Evolutionary conservation across 2,888 invertebrate species (phyloP).

Genomic region (Drosophila falleni): DNA sequence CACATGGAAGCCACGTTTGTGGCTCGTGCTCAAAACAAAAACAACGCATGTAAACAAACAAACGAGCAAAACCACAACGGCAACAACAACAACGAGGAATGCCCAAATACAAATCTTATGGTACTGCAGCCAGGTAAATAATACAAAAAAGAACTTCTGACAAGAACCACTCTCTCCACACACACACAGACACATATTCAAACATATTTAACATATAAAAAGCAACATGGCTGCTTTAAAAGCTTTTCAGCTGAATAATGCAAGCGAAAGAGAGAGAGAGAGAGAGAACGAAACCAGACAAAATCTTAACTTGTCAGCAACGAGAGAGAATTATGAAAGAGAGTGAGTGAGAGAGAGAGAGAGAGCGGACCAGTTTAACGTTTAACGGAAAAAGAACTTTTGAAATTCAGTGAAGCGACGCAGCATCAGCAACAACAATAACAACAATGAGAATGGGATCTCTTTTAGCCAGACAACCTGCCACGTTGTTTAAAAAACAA

Average conservation of each 20-base stretch:
- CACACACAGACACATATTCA: conserved; percentile 28
- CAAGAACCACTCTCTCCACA: conserved; percentile 32
- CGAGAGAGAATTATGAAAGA: conserved; percentile 5
- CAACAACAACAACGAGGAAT: conserved; percentile 33
- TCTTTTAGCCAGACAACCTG: conserved; percentile 60
- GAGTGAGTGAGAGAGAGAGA: neutral
- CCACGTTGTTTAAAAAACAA: conserved; percentile 58
- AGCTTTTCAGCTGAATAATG: conserved; percentile 80
- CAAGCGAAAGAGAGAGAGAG: conserved; percentile 40
- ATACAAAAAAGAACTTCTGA: conserved; percentile 25
- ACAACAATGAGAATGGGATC: conserved; percentile 23
- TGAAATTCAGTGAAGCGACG: conserved; percentile 68
- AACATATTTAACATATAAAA: conserved; percentile 39
- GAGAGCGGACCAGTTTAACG: conserved; percentile 21
- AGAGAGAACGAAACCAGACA: conserved; percentile 9
- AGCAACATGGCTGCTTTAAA: conserved; percentile 78
- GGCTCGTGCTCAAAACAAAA: conserved; percentile 54
- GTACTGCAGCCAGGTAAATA: conserved; percentile 60
- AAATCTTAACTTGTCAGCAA: conserved; percentile 67
- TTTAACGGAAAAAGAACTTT: conserved; percentile 79
- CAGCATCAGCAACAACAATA: conserved; percentile 36
- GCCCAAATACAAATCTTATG: conserved; percentile 46
- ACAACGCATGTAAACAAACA: conserved; percentile 68
- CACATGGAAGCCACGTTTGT: conserved; percentile 43
- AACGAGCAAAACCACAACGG: conserved; percentile 47